These are phyloP conservation scores for Paramisgurnus dabryanus DNA, from an alignment of 2,113 vertebrate species.

Conservation along the genomic window DNA sequence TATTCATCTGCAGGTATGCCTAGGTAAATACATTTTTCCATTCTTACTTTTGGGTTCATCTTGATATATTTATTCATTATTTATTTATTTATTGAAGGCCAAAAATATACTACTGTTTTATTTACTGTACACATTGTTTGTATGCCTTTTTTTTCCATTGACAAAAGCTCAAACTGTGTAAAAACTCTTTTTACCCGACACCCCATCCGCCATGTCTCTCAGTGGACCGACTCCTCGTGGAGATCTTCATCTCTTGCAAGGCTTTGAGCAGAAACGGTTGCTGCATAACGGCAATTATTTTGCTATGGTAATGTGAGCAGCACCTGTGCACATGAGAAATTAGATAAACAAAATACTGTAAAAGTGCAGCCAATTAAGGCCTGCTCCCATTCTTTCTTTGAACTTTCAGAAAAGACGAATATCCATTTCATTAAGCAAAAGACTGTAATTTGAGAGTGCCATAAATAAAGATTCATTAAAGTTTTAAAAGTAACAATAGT, in stretches of 20 bases:
- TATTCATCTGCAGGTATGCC: no score
- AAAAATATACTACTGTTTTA: no score
- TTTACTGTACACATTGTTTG: neutral
- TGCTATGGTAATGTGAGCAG: slow-evolving; percentile 52
- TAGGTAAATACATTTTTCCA: no score
- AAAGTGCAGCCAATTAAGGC: slow-evolving; percentile 63
- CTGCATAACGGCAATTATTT: slow-evolving; percentile 46
- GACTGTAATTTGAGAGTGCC: slow-evolving; percentile 49
- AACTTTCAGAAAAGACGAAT: slow-evolving; percentile 60
- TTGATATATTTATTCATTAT: no score
- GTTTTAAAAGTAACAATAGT: slow-evolving; percentile 47
- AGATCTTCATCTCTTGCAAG: slow-evolving; percentile 43
- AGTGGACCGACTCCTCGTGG: slow-evolving; percentile 18
- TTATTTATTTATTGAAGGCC: no score
- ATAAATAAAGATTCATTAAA: slow-evolving; percentile 63
- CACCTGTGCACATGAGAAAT: slow-evolving; percentile 61
- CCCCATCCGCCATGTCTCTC: slow-evolving; percentile 21
- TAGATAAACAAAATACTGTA: slow-evolving; percentile 65
- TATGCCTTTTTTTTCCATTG: neutral
- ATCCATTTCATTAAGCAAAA: slow-evolving; percentile 59
- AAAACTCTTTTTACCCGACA: neutral
- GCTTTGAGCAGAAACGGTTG: slow-evolving; percentile 17
- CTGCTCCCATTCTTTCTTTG: slow-evolving; percentile 58
- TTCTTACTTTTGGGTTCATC: no score
- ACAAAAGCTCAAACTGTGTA: neutral